Percentiles rank a stretch among this genome's conserved stretches.
These are phyloP conservation scores for Carabus problematicus DNA, from an alignment of 2,888 invertebrate genomes.

Conservation along the genomic window DNA sequence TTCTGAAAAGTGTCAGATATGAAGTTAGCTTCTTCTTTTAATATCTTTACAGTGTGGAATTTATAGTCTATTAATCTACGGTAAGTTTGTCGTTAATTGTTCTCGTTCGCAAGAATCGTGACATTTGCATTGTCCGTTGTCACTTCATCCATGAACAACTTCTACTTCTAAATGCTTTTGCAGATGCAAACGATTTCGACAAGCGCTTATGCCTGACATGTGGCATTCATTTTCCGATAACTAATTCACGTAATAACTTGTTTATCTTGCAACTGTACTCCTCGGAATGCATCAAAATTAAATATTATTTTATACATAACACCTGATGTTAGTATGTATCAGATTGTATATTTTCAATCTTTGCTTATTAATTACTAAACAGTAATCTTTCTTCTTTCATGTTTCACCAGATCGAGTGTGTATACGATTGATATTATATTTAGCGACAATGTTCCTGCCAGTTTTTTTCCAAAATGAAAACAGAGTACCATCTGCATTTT, in stretches of 20 bases:
- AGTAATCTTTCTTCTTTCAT: background rate
- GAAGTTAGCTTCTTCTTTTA: constrained; percentile 37
- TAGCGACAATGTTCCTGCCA: too few relatives aligned
- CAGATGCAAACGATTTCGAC: constrained; percentile 32
- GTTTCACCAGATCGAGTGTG: background rate
- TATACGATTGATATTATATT: too few relatives aligned
- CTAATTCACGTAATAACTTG: constrained; percentile 35
- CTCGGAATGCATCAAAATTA: constrained; percentile 10
- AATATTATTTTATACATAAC: constrained; percentile 2
- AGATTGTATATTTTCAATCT: background rate
- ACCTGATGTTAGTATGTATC: background rate
- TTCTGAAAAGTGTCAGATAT: background rate
- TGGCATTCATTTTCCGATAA: constrained; percentile 27
- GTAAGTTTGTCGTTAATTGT: constrained; percentile 37
- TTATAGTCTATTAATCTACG: constrained; percentile 27
- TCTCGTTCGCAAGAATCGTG: constrained; percentile 5
- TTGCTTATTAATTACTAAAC: background rate
- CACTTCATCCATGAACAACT: constrained; percentile 3
- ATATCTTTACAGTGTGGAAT: constrained; percentile 30
- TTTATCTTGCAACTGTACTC: constrained; percentile 20
- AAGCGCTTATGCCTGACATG: constrained; percentile 33
- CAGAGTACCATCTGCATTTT: too few relatives aligned
- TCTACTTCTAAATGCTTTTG: background rate
- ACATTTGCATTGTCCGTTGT: constrained; percentile 6
- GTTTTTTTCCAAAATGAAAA: too few relatives aligned